phyloP scores from a whole-genome alignment of 1,140 invertebrate genomes.

The Coptotermes formosanus region DNA sequence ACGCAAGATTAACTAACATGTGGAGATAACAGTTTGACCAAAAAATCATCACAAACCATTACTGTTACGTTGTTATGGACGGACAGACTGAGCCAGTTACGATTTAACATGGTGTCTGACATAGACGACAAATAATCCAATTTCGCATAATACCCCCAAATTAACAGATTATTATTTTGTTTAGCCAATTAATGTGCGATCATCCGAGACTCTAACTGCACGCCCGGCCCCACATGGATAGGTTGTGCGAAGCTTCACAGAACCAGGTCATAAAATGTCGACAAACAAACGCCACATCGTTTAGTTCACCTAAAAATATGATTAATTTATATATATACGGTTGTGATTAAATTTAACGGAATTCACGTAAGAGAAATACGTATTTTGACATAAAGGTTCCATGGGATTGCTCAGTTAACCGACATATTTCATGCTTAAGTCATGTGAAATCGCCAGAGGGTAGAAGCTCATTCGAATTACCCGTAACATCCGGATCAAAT shows the following conservation, averaged over 20 bases:
- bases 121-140: neutral
- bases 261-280: neutral
- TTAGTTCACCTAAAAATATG: neutral
- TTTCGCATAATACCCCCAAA: neutral
- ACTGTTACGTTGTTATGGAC: neutral
- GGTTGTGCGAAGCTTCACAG: neutral
- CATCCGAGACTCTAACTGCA: neutral
- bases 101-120: neutral
- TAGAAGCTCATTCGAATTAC: too few relatives aligned
- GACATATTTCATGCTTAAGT: neutral
- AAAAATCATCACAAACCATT: neutral
- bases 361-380: neutral
- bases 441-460: neutral
- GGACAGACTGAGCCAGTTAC: neutral
- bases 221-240: neutral
- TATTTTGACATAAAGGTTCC: neutral
- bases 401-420: neutral
- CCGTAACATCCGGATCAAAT: too few relatives aligned
- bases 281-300: neutral
- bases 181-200: slow-evolving; percentile 1
- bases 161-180: slow-evolving; percentile 18
- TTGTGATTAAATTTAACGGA: slow-evolving; percentile 3
- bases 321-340: neutral
- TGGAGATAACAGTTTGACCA: neutral
- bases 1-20: neutral